A percentile compares a stretch with the other conserved stretches of the same genome.
phyloP scores from a whole-genome alignment of 2,113 vertebrate genomes.

The Psilopogon haemacephalus region DNA sequence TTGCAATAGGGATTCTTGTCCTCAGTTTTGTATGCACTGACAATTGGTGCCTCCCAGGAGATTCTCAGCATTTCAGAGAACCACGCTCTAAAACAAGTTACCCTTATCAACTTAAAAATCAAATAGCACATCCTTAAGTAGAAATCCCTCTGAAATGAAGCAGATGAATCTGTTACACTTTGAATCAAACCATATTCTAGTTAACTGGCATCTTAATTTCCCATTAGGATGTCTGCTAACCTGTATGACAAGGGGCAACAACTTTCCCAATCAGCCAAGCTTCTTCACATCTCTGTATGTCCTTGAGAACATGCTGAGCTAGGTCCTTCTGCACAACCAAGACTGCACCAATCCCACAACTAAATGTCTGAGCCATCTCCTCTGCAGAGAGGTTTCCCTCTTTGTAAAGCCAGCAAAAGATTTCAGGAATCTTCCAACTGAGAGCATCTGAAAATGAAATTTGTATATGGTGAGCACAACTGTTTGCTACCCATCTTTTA shows the following conservation, averaged over 20 bases:
- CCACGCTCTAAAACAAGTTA: background rate
- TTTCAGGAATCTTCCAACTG: constrained; percentile 82
- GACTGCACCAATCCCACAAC: constrained; percentile 85
- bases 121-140: background rate
- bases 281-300: constrained; percentile 78
- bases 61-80: background rate
- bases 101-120: background rate
- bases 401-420: constrained; percentile 86
- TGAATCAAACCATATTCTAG: background rate
- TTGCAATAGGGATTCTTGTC: background rate
- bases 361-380: constrained; percentile 85
- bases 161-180: background rate
- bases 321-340: constrained; percentile 78
- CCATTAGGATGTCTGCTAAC: constrained; percentile 61
- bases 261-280: constrained; percentile 87
- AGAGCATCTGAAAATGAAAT: constrained; percentile 77
- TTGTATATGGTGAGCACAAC: background rate
- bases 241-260: constrained; percentile 69
- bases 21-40: too few species aligned
- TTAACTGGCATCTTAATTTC: background rate
- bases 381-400: constrained; percentile 82
- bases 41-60: background rate
- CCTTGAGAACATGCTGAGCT: constrained; percentile 78
- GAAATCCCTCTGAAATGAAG: background rate
- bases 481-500: background rate